Percentiles rank a stretch among this genome's conserved stretches.
Evolutionary conservation across 2,113 vertebrate species (phyloP).

Genomic region (Cynocephalus volans): DNA sequence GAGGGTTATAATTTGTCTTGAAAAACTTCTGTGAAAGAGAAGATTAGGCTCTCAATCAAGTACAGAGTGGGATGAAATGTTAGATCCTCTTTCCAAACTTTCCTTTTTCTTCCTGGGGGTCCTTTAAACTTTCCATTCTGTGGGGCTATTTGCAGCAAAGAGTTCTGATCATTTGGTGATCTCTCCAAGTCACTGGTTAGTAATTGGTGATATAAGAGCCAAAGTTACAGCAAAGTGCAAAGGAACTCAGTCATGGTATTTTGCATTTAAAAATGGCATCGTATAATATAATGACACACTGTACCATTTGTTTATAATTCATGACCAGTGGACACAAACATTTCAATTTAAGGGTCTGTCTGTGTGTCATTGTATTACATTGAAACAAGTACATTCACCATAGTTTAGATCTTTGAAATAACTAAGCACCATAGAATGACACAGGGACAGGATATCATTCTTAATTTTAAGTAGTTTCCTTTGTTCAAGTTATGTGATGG

Average conservation of each 20-base stretch:
- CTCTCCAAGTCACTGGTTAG: not conserved
- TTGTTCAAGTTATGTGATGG: slow-evolving; percentile 65
- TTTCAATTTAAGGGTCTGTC: slow-evolving; percentile 50
- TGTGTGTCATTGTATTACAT: not conserved
- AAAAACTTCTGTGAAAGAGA: not conserved
- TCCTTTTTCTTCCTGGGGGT: not conserved
- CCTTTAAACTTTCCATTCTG: slow-evolving; percentile 11
- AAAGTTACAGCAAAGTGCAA: slow-evolving; percentile 10
- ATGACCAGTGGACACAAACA: slow-evolving; percentile 22
- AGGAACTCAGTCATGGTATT: slow-evolving; percentile 24
- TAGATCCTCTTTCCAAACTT: not conserved
- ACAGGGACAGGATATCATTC: slow-evolving; percentile 25
- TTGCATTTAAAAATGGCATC: slow-evolving; percentile 57
- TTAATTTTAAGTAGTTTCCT: slow-evolving; percentile 67
- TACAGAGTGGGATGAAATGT: not conserved
- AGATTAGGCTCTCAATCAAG: not conserved
- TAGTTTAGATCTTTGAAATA: slow-evolving; percentile 62
- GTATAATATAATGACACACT: not conserved
- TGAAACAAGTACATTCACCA: slow-evolving; percentile 14
- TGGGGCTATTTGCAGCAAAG: not conserved
- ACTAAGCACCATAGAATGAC: slow-evolving; percentile 25
- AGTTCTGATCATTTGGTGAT: not conserved
- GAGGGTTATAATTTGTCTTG: not conserved
- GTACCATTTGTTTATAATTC: slow-evolving; percentile 49
- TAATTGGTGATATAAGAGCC: slow-evolving; percentile 9